Base-by-base conservation (phyloP, 2,113 vertebrate genomes). In the Caloenas nicobarica region DNA sequence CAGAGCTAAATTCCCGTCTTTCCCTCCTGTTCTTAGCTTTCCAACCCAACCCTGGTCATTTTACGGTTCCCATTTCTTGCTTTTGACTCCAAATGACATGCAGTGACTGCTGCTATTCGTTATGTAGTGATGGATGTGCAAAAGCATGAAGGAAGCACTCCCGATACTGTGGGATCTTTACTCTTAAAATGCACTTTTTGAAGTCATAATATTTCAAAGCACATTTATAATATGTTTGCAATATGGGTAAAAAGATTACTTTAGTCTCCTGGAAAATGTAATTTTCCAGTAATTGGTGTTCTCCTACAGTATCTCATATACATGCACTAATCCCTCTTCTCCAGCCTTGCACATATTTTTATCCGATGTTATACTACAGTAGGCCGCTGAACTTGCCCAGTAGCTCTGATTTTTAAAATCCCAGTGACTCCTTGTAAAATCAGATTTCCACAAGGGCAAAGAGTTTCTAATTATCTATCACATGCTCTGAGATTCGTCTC, bases 201-300 rank as follows among this genome's bases (percentile, higher is more conserved):
- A 81, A 92, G 84, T 94, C 68, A 42, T 61, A 93, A 81, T 66
- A 76, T 77, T 96, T 96, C 91, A 89, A 87, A 89, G 93, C 78
- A 81, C 73, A 14, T 53, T 61, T 82, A 57, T 66, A 83, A 80
- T 69, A 58, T 48, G 61, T 87, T 86, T 85, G 78, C 40, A 87
- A 60, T 56, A 11, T 40, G 77, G 81, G 40, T 79, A 44, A 74
- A 85, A 87, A 68, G 50, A 71, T 85, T 72, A 71, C 72, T 83
- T 58, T 23, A 57, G 46, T 90, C 68, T 95, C 73, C 71, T 28
- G 54, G 70, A 94, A 91, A 82, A 60, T 46, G 64, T 60, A 48
- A 58, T 94, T 96, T 93, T 31, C 78, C 48, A 74, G 73, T 34
- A 83, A 89, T 62, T 74, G 88, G 68, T 78, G 81, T 70, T 85